Conservation (phyloP, 2,797 vertebrate genomes). For the Eutrigla gurnardus region DNA sequence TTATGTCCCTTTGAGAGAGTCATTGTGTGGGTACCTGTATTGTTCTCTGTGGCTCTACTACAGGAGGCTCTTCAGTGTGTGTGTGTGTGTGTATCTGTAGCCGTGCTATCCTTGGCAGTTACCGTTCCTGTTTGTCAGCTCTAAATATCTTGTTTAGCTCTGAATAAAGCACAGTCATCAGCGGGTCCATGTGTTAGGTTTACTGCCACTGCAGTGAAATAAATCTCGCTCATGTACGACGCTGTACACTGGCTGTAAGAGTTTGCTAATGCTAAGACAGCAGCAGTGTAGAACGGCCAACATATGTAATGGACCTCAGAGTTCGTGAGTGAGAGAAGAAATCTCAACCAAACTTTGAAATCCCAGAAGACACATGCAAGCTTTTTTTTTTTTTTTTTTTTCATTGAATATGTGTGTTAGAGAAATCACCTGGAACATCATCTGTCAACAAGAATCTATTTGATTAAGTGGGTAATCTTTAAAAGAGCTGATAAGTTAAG, state of each 20-base stretch:
- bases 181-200: conserved; percentile 5
- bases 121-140: conserved; percentile 8
- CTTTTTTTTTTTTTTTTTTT: background rate
- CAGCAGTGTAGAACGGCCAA: background rate
- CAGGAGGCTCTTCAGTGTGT: background rate
- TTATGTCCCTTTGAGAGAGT: background rate
- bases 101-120: background rate
- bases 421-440: background rate
- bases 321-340: background rate
- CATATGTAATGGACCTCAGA: background rate
- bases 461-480: background rate
- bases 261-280: background rate
- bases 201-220: conserved; percentile 2
- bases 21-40: background rate
- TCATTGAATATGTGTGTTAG: background rate
- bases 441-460: background rate
- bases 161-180: conserved; percentile 5
- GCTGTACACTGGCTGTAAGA: background rate
- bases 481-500: background rate
- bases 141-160: conserved; percentile 9
- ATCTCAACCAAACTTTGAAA: background rate
- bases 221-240: background rate
- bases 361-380: background rate
- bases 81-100: background rate
- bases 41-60: background rate